Conservation (phyloP, 2,113 vertebrate genomes). For the Hirundichthys speculiger region DNA sequence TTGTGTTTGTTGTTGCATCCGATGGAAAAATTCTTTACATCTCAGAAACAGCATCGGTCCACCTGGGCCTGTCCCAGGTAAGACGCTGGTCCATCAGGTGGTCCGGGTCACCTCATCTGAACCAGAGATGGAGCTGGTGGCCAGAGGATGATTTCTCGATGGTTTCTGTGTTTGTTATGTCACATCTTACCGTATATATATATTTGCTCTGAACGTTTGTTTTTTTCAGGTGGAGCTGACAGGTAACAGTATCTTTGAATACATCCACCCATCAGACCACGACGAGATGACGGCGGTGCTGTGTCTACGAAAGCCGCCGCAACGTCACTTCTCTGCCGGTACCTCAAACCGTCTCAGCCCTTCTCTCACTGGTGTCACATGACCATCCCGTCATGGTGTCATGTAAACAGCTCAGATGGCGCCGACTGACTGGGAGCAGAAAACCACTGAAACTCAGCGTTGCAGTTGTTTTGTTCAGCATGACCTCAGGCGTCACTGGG, state of each 20-base stretch:
- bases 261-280: slow-evolving; percentile 94
- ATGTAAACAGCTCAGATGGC: no score
- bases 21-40: slow-evolving; percentile 99
- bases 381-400: no score
- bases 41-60: slow-evolving; percentile 95
- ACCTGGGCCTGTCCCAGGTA: slow-evolving; percentile 94
- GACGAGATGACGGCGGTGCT: slow-evolving; percentile 96
- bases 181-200: background rate
- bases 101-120: no score
- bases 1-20: slow-evolving; percentile 94
- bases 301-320: slow-evolving; percentile 86
- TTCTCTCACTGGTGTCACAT: no score
- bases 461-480: no score
- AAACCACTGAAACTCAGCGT: no score
- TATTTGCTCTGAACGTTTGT: slow-evolving; percentile 23
- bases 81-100: background rate
- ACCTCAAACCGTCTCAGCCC: slow-evolving; percentile 15
- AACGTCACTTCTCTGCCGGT: slow-evolving; percentile 90
- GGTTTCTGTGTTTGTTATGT: no score
- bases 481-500: no score
- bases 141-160: no score
- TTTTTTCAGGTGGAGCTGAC: slow-evolving; percentile 91
- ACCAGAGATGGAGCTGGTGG: no score
- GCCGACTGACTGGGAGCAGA: no score
- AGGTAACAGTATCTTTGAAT: slow-evolving; percentile 96